Base-by-base conservation (phyloP, 1,140 invertebrate species). In the Euwallacea similis region DNA sequence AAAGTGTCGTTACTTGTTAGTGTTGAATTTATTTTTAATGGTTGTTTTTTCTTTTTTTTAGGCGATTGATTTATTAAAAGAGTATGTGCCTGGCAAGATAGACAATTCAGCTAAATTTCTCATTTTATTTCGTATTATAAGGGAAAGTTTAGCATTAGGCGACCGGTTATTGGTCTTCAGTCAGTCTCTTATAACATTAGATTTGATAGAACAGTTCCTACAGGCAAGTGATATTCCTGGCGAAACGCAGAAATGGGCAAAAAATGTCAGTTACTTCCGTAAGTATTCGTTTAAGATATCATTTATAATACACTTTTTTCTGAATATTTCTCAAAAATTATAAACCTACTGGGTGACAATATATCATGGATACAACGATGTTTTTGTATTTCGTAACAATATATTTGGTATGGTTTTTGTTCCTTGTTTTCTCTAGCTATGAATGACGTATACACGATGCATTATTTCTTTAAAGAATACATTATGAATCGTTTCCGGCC, bases 121-220 rank as follows among this genome's bases (percentile, higher is more conserved):
- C 71, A 86, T 99, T 33, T 90, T 98, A 73, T 96, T 99, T 80
- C 92, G 91, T 66, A 94, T 99, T 58, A 85, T 99, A 7, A 90
- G 95, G 75, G 93, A 98, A 82, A 93, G 94, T 73, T 89, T 98
- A 43, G 84, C 85, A 63, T 77, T 93, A 42, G 94, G 94, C 2
- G 97, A 99, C 83, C 89, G 97, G 68, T 85, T 99, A 16, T 85
- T 99, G n/a, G 87, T 99, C 2, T 99, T 99, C 81, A 98, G 96
- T 77, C 97, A 98, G 81, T 98, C 95, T 77, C 86, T 99, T 9
- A 93, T 98, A 73, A 99, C 97, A 0, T 83, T 99, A 53, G 95
- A 97, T 87, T 85, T 98, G n/a, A 93, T 99, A 72, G 98, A 99
- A 87, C 91, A 96, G 75, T 98, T 97, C 81, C 85, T 99, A 44